Evolutionary conservation across 2,113 vertebrate genomes (phyloP).

Genomic region (Dasyurus viverrinus): DNA sequence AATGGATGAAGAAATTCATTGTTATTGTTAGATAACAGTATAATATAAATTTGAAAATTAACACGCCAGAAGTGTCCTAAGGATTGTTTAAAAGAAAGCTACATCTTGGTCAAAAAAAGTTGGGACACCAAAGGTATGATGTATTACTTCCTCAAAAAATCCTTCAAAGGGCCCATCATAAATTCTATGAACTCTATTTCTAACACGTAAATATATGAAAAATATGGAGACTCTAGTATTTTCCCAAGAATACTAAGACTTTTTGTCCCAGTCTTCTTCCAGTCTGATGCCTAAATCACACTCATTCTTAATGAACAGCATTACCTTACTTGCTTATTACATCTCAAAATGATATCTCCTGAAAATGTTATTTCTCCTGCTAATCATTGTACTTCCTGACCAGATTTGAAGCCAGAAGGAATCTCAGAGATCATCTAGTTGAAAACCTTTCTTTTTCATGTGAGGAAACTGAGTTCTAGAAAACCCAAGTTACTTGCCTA

Average conservation of each 20-base stretch:
- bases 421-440: not conserved
- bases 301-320: not conserved
- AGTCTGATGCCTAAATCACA: accelerated
- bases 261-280: not conserved
- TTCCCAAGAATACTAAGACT: not conserved
- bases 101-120: not conserved
- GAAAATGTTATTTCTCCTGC: not conserved
- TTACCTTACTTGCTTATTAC: not conserved
- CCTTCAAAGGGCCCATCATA: not conserved
- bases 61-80: slow-evolving; percentile 35
- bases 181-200: accelerated
- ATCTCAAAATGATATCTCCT: not conserved
- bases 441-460: not conserved
- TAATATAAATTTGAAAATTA: slow-evolving; percentile 47
- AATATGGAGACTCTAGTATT: not conserved
- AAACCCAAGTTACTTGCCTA: not conserved
- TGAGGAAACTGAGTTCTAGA: not conserved
- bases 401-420: not conserved
- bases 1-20: slow-evolving; percentile 29
- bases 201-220: not conserved
- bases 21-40: slow-evolving; percentile 36
- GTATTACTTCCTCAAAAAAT: not conserved
- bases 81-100: not conserved
- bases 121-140: not conserved
- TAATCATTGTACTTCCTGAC: not conserved